Evolutionary conservation across 1,140 invertebrate genomes (phyloP).

Genomic region (Limonius californicus): DNA sequence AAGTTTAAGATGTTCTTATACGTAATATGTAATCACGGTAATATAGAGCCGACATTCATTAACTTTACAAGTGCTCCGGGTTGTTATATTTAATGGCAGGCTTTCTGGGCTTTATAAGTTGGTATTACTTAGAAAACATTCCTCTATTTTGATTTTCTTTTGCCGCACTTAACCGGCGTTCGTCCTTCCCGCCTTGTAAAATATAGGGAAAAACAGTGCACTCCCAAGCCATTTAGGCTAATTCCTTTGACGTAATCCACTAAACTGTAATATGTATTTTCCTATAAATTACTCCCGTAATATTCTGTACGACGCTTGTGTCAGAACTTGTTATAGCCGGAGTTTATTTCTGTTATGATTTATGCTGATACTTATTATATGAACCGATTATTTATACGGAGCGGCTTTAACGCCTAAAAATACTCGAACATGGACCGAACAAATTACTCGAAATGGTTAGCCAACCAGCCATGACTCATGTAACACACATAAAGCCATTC

Average conservation of each 20-base stretch:
- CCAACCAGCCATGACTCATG: too few relatives aligned
- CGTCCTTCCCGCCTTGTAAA: neutral
- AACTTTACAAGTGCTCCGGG: constrained; percentile 11
- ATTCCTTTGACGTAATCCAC: neutral
- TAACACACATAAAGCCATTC: too few relatives aligned
- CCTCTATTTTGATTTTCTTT: constrained; percentile 2
- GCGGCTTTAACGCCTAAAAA: neutral
- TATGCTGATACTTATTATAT: constrained; percentile 6
- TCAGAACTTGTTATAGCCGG: neutral
- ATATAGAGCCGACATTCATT: constrained; percentile 15
- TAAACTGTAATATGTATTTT: neutral
- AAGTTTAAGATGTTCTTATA: constrained; percentile 15
- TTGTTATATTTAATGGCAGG: constrained; percentile 15
- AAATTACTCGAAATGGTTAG: too few relatives aligned
- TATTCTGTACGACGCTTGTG: neutral
- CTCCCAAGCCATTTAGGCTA: neutral
- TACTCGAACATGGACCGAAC: too few relatives aligned
- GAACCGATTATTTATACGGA: constrained; percentile 3
- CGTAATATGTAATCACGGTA: constrained; percentile 15
- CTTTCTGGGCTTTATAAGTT: constrained; percentile 11
- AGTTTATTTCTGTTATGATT: constrained; percentile 6
- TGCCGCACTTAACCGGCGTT: neutral
- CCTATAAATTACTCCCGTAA: neutral
- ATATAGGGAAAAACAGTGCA: neutral
- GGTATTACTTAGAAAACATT: constrained; percentile 13